A percentile compares a stretch with the other conserved stretches of the same genome.
phyloP scores from a whole-genome alignment of 2,888 invertebrate species.

The Nephrotoma flavescens region DNA sequence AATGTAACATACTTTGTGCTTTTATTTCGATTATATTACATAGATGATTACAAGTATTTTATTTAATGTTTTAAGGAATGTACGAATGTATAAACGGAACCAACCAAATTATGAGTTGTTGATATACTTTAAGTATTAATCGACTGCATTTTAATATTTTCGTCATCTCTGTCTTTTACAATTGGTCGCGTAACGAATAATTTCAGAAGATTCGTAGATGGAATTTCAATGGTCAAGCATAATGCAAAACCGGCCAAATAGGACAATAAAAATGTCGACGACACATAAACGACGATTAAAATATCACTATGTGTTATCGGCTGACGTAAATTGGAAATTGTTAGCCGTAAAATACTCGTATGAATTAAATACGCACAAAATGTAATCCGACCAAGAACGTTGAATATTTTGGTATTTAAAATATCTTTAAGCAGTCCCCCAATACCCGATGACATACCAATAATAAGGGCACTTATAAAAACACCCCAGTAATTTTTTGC shows the following conservation, averaged over 20 bases:
- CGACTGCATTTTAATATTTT: background rate
- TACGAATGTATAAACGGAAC: too few relatives aligned
- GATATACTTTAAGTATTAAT: background rate
- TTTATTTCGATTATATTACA: too few relatives aligned
- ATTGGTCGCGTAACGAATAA: background rate
- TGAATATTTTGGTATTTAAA: background rate
- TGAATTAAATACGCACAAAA: slow-evolving; percentile 9
- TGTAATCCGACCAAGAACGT: slow-evolving; percentile 6
- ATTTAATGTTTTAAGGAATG: too few relatives aligned
- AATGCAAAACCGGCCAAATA: slow-evolving; percentile 2
- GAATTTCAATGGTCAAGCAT: slow-evolving; percentile 4
- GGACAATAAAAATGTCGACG: background rate
- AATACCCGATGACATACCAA: slow-evolving; percentile 6
- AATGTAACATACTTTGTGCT: too few relatives aligned
- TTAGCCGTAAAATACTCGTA: slow-evolving; percentile 2
- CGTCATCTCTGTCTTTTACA: background rate
- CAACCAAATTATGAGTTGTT: too few relatives aligned
- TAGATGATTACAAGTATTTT: too few relatives aligned
- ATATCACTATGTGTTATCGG: background rate
- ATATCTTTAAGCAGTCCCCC: background rate
- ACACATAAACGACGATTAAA: background rate
- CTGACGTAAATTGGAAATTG: slow-evolving; percentile 1
- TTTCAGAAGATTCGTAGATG: background rate
- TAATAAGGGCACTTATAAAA: background rate
- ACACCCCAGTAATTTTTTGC: slow-evolving; percentile 8